Evolutionary conservation across 2,797 vertebrate species (phyloP).

Genomic region (Leptodactylus fallax): DNA sequence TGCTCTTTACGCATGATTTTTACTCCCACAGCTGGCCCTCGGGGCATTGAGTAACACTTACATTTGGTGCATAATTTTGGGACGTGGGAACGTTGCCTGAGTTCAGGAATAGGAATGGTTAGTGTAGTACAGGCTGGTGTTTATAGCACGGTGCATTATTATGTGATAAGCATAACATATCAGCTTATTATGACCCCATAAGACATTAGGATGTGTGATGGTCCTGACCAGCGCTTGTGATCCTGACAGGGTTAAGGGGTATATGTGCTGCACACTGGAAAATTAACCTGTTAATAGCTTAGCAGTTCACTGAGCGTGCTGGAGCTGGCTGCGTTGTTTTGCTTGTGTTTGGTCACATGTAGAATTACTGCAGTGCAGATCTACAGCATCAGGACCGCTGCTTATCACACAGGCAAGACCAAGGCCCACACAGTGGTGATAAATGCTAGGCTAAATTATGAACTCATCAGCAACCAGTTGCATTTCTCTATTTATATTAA

Average conservation of each 20-base stretch:
- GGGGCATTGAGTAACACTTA: neutral
- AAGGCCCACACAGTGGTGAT: slow-evolving; percentile 8
- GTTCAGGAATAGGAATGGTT: too few relatives aligned
- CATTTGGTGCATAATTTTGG: neutral
- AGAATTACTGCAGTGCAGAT: slow-evolving; percentile 62
- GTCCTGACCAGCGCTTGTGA: neutral
- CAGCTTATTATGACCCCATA: neutral
- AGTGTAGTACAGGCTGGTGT: neutral
- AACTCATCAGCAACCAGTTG: neutral
- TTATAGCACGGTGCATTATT: neutral
- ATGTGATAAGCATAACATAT: neutral
- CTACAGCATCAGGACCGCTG: slow-evolving; percentile 51
- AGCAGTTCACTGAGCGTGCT: neutral
- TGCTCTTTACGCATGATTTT: neutral
- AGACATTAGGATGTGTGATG: neutral
- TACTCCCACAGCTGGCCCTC: neutral
- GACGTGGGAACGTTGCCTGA: too few relatives aligned
- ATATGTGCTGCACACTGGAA: neutral
- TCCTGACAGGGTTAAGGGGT: neutral
- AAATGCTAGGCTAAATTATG: slow-evolving; percentile 14
- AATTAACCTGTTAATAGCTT: slow-evolving; percentile 14
- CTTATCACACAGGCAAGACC: slow-evolving; percentile 49
- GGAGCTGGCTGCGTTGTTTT: slow-evolving; percentile 45
- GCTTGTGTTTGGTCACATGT: slow-evolving; percentile 60
- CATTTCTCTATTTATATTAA: neutral